Conservation (phyloP, 2,113 vertebrate species). For the Noturus placidus region DNA sequence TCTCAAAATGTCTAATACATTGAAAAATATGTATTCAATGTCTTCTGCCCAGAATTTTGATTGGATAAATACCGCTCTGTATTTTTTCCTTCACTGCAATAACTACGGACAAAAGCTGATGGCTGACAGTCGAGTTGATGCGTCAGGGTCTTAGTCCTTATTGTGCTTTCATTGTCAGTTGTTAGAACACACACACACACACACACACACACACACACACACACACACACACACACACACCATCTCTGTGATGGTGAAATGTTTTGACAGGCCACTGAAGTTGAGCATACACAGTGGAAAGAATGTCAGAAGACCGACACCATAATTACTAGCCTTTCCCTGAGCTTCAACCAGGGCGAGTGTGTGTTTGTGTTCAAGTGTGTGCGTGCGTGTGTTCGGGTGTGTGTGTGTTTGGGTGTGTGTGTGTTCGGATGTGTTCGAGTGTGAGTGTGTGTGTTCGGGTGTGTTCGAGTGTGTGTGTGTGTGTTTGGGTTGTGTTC, state of each 20-base stretch:
- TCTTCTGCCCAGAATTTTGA: not conserved
- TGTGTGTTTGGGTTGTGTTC: no score
- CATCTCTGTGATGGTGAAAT: conserved; percentile 22
- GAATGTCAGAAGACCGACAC: conserved; percentile 32
- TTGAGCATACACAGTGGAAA: conserved; percentile 42
- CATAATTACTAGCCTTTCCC: conserved; percentile 25
- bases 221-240: conserved; percentile 37
- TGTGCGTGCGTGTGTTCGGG: conserved; percentile 26
- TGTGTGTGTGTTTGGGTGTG: conserved; percentile 25
- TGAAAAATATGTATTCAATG: not conserved
- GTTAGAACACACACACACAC: conserved; percentile 27
- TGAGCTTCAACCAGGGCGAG: conserved; percentile 18
- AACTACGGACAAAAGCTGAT: conserved; percentile 13
- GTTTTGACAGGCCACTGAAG: conserved; percentile 31
- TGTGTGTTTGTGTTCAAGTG: no score
- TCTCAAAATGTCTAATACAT: not conserved
- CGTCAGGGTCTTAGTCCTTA: conserved; percentile 5
- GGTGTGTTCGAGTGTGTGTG: no score
- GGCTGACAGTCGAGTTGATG: not conserved
- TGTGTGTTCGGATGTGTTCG: not conserved
- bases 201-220: conserved; percentile 32
- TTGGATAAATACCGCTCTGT: not conserved
- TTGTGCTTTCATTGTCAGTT: conserved; percentile 30
- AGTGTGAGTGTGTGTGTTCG: no score
- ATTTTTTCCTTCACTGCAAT: not conserved